These are phyloP conservation scores for Sussaba pulchella DNA, from an alignment of 2,888 invertebrate species.

Conservation along the genomic window DNA sequence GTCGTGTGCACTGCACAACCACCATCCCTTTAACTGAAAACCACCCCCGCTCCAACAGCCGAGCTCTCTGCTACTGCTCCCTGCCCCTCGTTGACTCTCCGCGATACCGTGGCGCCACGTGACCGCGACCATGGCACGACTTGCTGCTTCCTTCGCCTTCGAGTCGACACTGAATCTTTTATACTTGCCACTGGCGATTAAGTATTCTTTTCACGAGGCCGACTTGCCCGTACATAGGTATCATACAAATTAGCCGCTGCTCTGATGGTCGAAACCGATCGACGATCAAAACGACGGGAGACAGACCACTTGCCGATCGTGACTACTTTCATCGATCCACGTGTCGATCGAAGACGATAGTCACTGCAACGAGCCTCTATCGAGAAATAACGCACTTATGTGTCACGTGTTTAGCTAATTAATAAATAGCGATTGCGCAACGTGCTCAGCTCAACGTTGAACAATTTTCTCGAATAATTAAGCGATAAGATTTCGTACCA, in stretches of 20 bases:
- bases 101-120: constrained; percentile 52
- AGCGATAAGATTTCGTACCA: constrained; percentile 72
- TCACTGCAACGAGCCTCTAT: neutral
- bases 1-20: constrained; percentile 69
- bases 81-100: neutral
- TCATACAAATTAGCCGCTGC: neutral
- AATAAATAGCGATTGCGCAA: constrained; percentile 2
- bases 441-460: neutral
- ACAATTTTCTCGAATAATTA: constrained; percentile 20
- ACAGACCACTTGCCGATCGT: neutral
- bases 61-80: neutral
- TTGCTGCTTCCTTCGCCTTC: constrained; percentile 15
- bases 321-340: neutral
- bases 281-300: neutral
- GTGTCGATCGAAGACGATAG: neutral
- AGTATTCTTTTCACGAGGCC: constrained; percentile 48
- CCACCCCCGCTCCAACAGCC: constrained; percentile 50
- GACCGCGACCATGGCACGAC: constrained; percentile 37
- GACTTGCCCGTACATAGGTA: neutral
- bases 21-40: constrained; percentile 64
- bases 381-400: neutral
- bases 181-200: constrained; percentile 56
- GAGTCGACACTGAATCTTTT: constrained; percentile 62
- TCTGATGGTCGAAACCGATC: constrained; percentile 19
- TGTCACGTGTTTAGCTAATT: constrained; percentile 20